Evolutionary conservation across 2,888 invertebrate genomes (phyloP), one percentile per base, ranked within the genome.

Genomic region (Brachylomia viminalis): DNA sequence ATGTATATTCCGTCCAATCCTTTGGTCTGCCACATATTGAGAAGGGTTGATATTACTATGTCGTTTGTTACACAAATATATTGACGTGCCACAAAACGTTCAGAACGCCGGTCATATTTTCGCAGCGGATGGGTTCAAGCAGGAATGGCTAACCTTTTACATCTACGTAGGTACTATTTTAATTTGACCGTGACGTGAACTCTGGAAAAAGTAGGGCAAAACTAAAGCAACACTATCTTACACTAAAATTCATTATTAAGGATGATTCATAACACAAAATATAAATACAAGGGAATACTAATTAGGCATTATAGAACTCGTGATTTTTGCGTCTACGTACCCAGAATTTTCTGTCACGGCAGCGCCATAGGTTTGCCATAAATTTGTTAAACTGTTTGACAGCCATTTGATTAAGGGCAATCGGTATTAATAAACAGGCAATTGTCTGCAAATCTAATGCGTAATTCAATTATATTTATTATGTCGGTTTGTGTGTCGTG

Each of bases 31-130:
- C 83, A 81, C 75, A 79, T 81, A 84, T 82, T 88, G 88, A 88
- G 82, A 75, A 87, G 89, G 89, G 88, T 87, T 67, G 52, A 83
- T 84, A 82, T 83, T 82, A 80, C 80, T 77, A 77, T 77, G 75
- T 82, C 76, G 79, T 79, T 80, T 84, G 81, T 88, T 77, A 83
- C 70, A 79, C 75, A 83, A 80, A 84, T 78, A 85, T 85, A 83
- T 83, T 82, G 80, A 80, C 77, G 86, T 65, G 70, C 67, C 77
- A 76, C 74, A 72, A 70, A 82, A 78, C 72, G 70, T 71, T 82
- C 47, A 38, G 75, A 80, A 58, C 54, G 68, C 65, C 77, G 79
- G 66, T 84, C 85, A 87, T 87, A 87, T 84, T 88, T 87, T 78
- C 69, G 59, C 33, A 67, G 67, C 45, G n/a, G 47, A 69, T 68